These are phyloP conservation scores for Drosophila setifemur DNA, from an alignment of 1,140 invertebrate genomes.

Conservation along the genomic window DNA sequence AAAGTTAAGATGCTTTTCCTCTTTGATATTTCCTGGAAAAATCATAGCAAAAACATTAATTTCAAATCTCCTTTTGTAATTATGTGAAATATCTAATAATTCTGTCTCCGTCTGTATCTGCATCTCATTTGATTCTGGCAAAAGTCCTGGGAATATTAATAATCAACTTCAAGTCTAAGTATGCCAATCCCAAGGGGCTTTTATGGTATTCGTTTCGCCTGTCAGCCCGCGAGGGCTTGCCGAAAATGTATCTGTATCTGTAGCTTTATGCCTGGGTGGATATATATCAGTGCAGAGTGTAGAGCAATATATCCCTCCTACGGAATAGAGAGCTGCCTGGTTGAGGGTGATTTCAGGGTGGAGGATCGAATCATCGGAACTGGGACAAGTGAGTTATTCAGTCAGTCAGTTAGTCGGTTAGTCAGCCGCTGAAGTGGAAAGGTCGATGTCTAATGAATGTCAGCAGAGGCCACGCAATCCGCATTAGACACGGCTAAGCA, in stretches of 20 bases:
- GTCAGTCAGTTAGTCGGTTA: conserved; percentile 29
- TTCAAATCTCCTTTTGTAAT: conserved; percentile 10
- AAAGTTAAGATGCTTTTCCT: too few relatives aligned
- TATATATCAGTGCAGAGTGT: not conserved
- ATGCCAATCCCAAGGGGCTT: conserved; percentile 35
- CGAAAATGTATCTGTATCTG: conserved; percentile 22
- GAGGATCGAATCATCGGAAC: conserved; percentile 21
- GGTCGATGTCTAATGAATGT: conserved; percentile 68
- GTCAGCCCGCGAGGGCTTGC: conserved; percentile 12
- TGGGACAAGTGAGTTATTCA: conserved; percentile 44
- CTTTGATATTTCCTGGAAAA: too few relatives aligned
- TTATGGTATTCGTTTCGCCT: not conserved
- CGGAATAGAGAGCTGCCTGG: conserved; percentile 1
- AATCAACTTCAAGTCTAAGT: conserved; percentile 48
- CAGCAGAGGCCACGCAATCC: conserved; percentile 50
- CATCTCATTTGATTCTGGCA: conserved; percentile 11
- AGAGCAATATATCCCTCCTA: not conserved
- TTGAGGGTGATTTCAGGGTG: conserved; percentile 6
- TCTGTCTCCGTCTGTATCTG: conserved; percentile 22
- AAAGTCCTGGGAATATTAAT: conserved; percentile 38
- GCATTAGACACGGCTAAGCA: conserved; percentile 78
- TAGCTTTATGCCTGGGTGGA: conserved; percentile 11
- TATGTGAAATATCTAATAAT: conserved; percentile 10
- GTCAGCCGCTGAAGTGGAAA: conserved; percentile 38
- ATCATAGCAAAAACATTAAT: not conserved